phyloP scores from a whole-genome alignment of 2,888 invertebrate genomes.

The Oscheius sp. region DNA sequence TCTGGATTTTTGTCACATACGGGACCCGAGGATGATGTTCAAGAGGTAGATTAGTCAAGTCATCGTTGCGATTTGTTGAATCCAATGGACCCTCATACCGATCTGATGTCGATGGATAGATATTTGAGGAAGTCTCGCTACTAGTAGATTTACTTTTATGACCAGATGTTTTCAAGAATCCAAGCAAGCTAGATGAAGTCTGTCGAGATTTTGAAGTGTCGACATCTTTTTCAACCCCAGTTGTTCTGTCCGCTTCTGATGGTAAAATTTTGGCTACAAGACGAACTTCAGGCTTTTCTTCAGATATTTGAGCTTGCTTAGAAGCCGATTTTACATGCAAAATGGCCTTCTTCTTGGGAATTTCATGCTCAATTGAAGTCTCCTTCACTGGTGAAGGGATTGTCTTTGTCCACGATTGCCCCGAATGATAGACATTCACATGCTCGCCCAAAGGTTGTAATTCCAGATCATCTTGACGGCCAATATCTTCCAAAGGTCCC shows the following conservation, averaged over 20 bases:
- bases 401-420: slow-evolving; percentile 20
- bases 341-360: slow-evolving; percentile 26
- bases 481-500: slow-evolving; percentile 41
- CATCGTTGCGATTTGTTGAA: slow-evolving; percentile 5
- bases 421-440: slow-evolving; percentile 46
- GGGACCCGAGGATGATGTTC: slow-evolving; percentile 13
- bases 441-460: slow-evolving; percentile 38
- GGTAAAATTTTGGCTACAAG: slow-evolving; percentile 40
- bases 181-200: not conserved
- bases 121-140: not conserved
- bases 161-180: slow-evolving; percentile 14
- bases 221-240: not conserved
- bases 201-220: not conserved
- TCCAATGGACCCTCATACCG: slow-evolving; percentile 31
- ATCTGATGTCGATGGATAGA: slow-evolving; percentile 1
- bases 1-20: not conserved
- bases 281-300: slow-evolving; percentile 34
- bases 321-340: slow-evolving; percentile 24
- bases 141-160: not conserved
- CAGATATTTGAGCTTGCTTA: not conserved
- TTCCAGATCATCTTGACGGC: slow-evolving; percentile 37
- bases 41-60: slow-evolving; percentile 28
- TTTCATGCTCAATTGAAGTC: not conserved
- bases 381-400: not conserved
- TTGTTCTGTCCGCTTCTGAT: slow-evolving; percentile 18